Evolutionary conservation across 2,888 invertebrate species (phyloP), one percentile per base, ranked within the genome.

Genomic region (Aromia moschata): DNA sequence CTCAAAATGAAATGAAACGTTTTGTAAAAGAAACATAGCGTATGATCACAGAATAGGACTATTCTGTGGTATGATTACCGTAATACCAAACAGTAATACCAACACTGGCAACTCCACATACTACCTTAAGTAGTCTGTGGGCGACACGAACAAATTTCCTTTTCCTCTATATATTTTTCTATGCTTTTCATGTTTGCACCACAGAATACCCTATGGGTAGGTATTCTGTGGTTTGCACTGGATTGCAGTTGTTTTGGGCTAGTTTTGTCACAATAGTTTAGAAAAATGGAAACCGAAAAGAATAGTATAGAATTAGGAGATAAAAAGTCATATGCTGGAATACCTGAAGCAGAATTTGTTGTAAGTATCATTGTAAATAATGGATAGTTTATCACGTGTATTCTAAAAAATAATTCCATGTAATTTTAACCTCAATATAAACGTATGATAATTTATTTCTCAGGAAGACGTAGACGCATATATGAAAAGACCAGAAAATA

Each of bases 401-500:
- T 56, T 60, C 61, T 45, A 68, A 65, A 65, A 65, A 62, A 62
- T 62, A 15, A 45, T 20, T 49, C 44, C 56, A 40, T n/a, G 53
- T 41, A 36, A 51, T 38, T 36, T 16, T 60, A 60, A 61, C 61
- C 60, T 51, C 37, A 20, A 38, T 18, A 31, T 15, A 20, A 59
- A 62, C 67, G 58, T 69, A 63, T 68, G 66, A 51, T 67, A 58
- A 61, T 60, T 54, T 56, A 58, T 62, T 67, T 80, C 79, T 2
- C 70, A 93, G 93, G 97, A 97, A 77, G 96, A 98, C 88, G 96
- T 98, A 31, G 96, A 98, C 77, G 87, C 89, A 56, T 98, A 90
- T 80, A 96, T 98, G 96, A 86, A 85, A 62, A 83, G 87, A 71
- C 84, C 91, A 11, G 95, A 93, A 74, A 94, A 95, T 77, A 86